Base-by-base conservation (phyloP, 35 echinoderm and acorn worm genomes). In the Ophioderma brevispina region DNA sequence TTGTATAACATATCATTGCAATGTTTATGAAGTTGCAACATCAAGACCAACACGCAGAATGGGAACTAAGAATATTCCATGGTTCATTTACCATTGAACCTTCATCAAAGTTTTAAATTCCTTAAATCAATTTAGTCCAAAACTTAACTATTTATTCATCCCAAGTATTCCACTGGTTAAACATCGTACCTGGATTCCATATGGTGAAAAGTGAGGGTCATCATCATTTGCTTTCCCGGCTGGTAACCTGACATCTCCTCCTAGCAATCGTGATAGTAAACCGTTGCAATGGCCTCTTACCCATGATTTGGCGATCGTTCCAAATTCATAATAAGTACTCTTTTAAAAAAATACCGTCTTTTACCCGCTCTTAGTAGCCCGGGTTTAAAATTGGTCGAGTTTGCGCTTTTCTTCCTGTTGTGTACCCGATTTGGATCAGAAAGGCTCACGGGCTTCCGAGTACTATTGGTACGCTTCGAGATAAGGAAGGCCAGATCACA, bases 361-460 rank as follows among this genome's bases (percentile, higher is more conserved):
- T 92, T 1, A 94, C 88, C 33, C 96, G 39, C 32, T 90, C 88
- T 39, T 85, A 55, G 64, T 90, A 92, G 37, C 92, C 90, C 10
- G 33, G 33, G n/a, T 40, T 90, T 92, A 79, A 94, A 87, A 21
- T 56, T 37, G 21, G 49, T 31, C 19, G 17, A 98, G 70, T 37
- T 86, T 52, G 6, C 50, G 38, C 10, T 82, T 39, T 13, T 78
- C 52, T 43, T 88, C 80, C 59, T 15, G n/a, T 82, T 0, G 83
- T 18, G 14, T 64, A 33, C 18, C 64, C 55, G 35, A 91, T 36
- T 90, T 6, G 15, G 32, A 25, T 52, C 87, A 33, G 76, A 76
- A 98, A 0, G 96, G 93, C 37, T 98, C 96, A 35, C 70, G 87
- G 15, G 96, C 92, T 81, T 98, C 96, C 28, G 96, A 95, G 8